Conservation (phyloP, 2,888 invertebrate species). For the Chloroclystis v-ata region DNA sequence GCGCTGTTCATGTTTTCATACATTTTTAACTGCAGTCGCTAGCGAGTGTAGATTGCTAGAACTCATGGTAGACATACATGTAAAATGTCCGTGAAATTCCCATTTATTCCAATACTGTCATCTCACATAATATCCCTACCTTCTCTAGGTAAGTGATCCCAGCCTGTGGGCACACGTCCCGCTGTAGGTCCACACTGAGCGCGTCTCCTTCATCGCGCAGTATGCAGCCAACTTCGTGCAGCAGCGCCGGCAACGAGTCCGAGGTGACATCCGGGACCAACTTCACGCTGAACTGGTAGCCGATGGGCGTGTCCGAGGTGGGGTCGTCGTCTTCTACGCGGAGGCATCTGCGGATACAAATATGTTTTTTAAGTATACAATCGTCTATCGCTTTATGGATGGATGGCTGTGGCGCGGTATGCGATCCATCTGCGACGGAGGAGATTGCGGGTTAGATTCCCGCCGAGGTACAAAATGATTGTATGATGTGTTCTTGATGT, state of each 20-base stretch:
- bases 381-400: neutral
- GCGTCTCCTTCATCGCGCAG: conserved; percentile 31
- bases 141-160: conserved; percentile 75
- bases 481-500: too few species aligned
- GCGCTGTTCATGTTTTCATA: too few species aligned
- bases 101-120: too few species aligned
- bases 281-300: conserved; percentile 73
- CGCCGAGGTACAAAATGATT: too few species aligned
- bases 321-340: conserved; percentile 62
- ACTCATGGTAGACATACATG: too few species aligned
- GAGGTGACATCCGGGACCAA: conserved; percentile 58
- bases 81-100: too few species aligned
- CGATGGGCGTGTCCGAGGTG: conserved; percentile 49
- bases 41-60: too few species aligned
- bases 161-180: conserved; percentile 73
- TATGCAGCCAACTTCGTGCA: conserved; percentile 54
- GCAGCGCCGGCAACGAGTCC: conserved; percentile 48
- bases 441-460: too few species aligned
- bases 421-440: too few species aligned
- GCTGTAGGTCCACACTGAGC: conserved; percentile 57
- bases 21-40: too few species aligned
- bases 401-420: too few species aligned
- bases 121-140: conserved; percentile 53
- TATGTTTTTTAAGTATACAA: neutral
- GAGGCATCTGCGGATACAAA: conserved; percentile 62